Evolutionary conservation across 2,888 invertebrate species (phyloP).

Genomic region (Spilarctia lutea): DNA sequence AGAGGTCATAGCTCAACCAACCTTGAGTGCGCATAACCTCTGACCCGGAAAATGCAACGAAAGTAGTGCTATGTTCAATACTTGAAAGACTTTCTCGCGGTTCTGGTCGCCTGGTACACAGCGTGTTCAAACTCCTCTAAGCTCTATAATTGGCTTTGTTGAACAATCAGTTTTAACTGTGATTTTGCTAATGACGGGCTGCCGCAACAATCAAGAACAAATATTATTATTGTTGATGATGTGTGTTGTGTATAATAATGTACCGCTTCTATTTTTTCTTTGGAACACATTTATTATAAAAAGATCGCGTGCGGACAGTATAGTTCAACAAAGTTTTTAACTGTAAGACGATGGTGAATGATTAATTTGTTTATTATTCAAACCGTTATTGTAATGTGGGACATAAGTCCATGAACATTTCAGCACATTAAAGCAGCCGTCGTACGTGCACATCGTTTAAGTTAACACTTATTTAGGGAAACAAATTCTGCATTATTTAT

Average conservation of each 20-base stretch:
- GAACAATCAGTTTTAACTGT: slow-evolving; percentile 25
- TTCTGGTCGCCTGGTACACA: slow-evolving; percentile 67
- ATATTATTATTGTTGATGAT: not conserved
- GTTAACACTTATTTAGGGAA: not conserved
- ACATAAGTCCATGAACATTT: not conserved
- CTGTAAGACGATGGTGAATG: not conserved
- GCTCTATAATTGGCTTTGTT: slow-evolving; percentile 26
- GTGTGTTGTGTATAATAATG: slow-evolving; percentile 5
- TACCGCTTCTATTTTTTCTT: slow-evolving; percentile 18
- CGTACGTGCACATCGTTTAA: not conserved
- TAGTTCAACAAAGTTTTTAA: not conserved
- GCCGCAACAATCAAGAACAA: slow-evolving; percentile 9
- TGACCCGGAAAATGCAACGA: slow-evolving; percentile 68
- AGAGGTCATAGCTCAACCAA: slow-evolving; percentile 65
- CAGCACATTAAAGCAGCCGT: not conserved
- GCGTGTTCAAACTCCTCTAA: slow-evolving; percentile 29
- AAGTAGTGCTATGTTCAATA: slow-evolving; percentile 70
- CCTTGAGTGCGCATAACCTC: slow-evolving; percentile 62
- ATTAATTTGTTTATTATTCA: not conserved
- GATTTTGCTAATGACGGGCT: slow-evolving; percentile 25
- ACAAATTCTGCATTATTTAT: too few species aligned
- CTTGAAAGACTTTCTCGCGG: slow-evolving; percentile 67
- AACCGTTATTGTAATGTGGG: not conserved
- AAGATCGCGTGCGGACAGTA: slow-evolving; percentile 16
- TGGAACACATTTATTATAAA: not conserved